Evolutionary conservation across 2,888 invertebrate species (phyloP), one percentile per base, ranked within the genome.

Genomic region (Ceraclea dissimilis): DNA sequence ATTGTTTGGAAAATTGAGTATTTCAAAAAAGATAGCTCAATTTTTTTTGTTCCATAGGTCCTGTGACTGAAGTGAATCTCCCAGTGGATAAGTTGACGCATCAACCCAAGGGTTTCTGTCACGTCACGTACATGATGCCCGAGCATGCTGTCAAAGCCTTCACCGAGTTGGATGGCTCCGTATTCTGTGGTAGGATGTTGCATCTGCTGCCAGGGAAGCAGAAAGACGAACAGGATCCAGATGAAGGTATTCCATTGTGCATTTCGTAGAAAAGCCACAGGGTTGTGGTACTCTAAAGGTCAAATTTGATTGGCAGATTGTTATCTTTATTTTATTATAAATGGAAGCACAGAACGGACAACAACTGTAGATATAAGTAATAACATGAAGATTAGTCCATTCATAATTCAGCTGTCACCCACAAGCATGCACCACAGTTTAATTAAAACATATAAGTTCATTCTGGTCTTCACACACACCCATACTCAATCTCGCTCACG

Each of bases 121-220:
- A 90, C 0, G 81, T 98, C 0, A 93, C 94, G 0, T 99, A 85
- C 69, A 76, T 99, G 68, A 86, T 98, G 79, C 95, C 98, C 0
- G 97, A 98, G 69, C 89, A 98, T 71, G 99, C 99, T 0, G 84
- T 90, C 0, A 84, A 82, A 65, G 98, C 99, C 0, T 96, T 86
- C 69, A 78, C 84, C 1, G 86, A 86, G 63, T 75, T 98, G 2
- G 98, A 98, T 72, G 97, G 97, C n/a, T 86, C 86, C 0, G 80
- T 86, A 52, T 88, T 94, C 66, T 89, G 93, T 69, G 98, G 98
- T 0, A 79, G 98, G 62, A 86, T 97, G 85, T 72, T 99, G 56
- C 98, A 99, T 74, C 77, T 99, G 33, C 74, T 99, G 59, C 95
- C 97, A 0, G 93, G 88, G 4, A 90, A 88, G 70, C 87, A 86